Evolutionary conservation across 1,140 invertebrate species (phyloP), one percentile per base, ranked within the genome.

Genomic region (Drosophila ironensis): DNA sequence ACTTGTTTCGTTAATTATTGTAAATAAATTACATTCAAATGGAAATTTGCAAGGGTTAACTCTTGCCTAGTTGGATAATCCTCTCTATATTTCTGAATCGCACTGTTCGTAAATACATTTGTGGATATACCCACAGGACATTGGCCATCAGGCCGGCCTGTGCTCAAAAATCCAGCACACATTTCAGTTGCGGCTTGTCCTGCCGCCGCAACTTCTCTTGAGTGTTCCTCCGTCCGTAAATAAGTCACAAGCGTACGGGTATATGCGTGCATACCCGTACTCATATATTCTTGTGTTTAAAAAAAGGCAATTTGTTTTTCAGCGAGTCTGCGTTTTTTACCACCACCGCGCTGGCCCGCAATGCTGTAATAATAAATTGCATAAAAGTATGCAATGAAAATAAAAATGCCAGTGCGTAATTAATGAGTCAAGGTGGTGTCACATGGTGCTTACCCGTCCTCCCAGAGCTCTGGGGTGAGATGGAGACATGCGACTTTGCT

Each of bases 351-450:
- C 46, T 52, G 48, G 22, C 25, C 54, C 61, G 61, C 70, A 73
- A 73, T 87, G 50, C 72, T 64, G 70, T 84, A 72, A 87, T 87
- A 87, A 87, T 87, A 87, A 87, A 87, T 87, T 84, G 77, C 57
- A 73, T 75, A 67, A 80, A 72, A 87, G 81, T 87, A 84, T 87
- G 63, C 82, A 87, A 87, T 81, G 72, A 82, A 87, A 87, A 82
- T 78, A 86, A 86, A 86, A 86, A 87, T 87, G 82, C 77, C 82
- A 87, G 70, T 77, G 84, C 66, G 84, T 87, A 87, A 87, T 87
- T 87, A 87, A 87, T 87, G 82, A 82, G 84, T 84, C 77, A 87
- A 87, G 82, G 82, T 87, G 82, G 82, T 87, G 84, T 86, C 80
- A 86, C 67, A 75, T 86, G 80, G 74, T 69, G 67, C 71, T 71